Evolutionary conservation across 2,888 invertebrate genomes (phyloP).

Genomic region (Galeruca laticollis): DNA sequence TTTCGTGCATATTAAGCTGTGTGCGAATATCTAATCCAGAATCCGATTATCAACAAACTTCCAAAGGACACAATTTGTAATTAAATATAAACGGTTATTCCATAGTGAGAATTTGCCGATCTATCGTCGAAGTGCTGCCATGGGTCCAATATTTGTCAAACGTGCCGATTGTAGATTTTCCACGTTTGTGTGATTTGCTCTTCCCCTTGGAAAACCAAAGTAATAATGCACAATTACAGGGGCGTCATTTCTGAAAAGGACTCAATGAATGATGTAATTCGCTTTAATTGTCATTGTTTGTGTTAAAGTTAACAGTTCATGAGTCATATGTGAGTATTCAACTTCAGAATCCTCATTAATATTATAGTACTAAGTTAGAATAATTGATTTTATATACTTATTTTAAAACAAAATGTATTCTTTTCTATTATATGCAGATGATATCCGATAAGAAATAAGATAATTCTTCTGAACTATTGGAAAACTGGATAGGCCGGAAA

Average conservation of each 20-base stretch:
- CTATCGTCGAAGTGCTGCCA: conserved; percentile 41
- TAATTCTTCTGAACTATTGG: too few relatives aligned
- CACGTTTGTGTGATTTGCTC: conserved; percentile 23
- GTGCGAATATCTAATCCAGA: conserved; percentile 22
- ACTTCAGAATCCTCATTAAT: not conserved
- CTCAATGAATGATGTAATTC: not conserved
- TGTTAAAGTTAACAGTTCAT: conserved; percentile 3
- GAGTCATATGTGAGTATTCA: not conserved
- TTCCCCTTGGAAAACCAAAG: conserved; percentile 35
- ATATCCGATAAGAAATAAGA: too few relatives aligned
- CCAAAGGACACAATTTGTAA: conserved; percentile 30
- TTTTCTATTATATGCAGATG: too few relatives aligned
- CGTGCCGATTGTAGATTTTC: conserved; percentile 53
- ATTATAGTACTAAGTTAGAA: not conserved
- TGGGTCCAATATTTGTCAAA: conserved; percentile 57
- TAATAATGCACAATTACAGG: conserved; percentile 45
- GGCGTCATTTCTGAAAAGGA: conserved; percentile 1
- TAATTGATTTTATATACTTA: too few relatives aligned
- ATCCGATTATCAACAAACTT: conserved; percentile 29
- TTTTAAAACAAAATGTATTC: too few relatives aligned
- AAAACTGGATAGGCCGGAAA: too few relatives aligned
- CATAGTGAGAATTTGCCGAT: conserved; percentile 32
- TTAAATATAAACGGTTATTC: conserved; percentile 37
- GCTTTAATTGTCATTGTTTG: not conserved
- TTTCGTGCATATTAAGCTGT: conserved; percentile 28